Base-by-base conservation (phyloP, 2,888 invertebrate genomes). In the Epinotia bilunana region DNA sequence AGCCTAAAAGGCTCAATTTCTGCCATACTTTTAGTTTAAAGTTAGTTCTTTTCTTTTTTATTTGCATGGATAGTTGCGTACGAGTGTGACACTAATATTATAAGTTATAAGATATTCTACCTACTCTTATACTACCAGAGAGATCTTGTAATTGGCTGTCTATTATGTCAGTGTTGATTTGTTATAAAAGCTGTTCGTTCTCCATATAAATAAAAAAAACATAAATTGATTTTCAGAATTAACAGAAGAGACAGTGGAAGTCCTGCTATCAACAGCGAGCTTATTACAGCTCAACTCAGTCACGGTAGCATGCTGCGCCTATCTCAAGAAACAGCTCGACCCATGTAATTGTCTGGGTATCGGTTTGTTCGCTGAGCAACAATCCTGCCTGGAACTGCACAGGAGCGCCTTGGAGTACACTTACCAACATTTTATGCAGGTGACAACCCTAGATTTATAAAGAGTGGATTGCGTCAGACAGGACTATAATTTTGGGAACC, bases 261-360 rank as follows among this genome's bases (percentile, higher is more conserved):
- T 97, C 16, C 93, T 99, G 63, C 91, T 99, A 80, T 96, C 97
- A 49, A 98, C 99, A 55, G 97, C 99, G 9, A 98, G 98, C 88
- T 95, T 99, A 72, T 95, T 99, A 77, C 98, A 98, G 90, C 92
- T 99, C 69, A 95, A 95, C 82, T 96, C 98, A 80, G 98, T 99
- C 57, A 97, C 98, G 60, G 97, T 97, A 82, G 98, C 98, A 49
- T 99, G 99, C 87, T 98, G 98, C 84, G 95, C 96, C 83, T 99
- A 98, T 90, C 95, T 99, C 72, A 96, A 97, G 84, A 97, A 98
- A 84, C 99, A 98, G 88, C 94, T 98, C 72, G 98, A 98, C 90
- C 98, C 98, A 0, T 98, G 98, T 83, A 99, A 99, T 90, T 98
- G 98, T 91, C 95, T 99, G 79, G 99, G 99, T 28, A 98, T 99